phyloP scores from a whole-genome alignment of 2,797 vertebrate genomes.

The Eurystomus glaucurus region DNA sequence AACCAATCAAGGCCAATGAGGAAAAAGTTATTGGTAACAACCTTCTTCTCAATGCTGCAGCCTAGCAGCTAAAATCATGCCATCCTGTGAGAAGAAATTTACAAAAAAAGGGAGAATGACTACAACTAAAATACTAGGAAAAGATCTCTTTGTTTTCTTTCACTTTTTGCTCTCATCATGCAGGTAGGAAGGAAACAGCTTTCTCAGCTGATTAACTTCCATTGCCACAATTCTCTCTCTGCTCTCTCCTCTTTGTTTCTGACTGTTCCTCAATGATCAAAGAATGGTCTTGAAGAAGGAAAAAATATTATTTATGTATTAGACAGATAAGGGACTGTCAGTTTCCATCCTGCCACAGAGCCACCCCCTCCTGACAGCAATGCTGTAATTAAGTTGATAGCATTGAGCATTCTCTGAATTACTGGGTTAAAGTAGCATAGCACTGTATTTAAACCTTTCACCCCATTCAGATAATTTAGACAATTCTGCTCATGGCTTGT shows the following conservation, averaged over 20 bases:
- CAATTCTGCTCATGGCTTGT: background rate
- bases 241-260: background rate
- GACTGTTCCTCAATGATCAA: background rate
- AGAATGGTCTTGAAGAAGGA: background rate
- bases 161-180: background rate
- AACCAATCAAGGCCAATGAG: background rate
- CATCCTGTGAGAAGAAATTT: background rate
- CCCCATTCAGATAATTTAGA: background rate
- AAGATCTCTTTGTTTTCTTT: background rate
- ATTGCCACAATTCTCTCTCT: background rate
- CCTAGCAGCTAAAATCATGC: background rate
- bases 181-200: background rate
- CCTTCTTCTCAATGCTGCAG: background rate
- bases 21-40: background rate
- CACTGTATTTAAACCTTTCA: slow-evolving; percentile 2
- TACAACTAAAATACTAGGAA: background rate
- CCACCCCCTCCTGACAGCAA: background rate
- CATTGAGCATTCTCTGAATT: background rate
- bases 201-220: background rate
- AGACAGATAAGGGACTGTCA: background rate
- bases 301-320: background rate
- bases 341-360: background rate
- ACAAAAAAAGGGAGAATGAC: background rate
- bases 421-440: slow-evolving; percentile 4
- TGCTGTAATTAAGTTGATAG: background rate